Percentiles rank a stretch among this genome's conserved stretches.
Evolutionary conservation across 1,140 invertebrate genomes (phyloP).

Genomic region (Euura saliciscinereae): DNA sequence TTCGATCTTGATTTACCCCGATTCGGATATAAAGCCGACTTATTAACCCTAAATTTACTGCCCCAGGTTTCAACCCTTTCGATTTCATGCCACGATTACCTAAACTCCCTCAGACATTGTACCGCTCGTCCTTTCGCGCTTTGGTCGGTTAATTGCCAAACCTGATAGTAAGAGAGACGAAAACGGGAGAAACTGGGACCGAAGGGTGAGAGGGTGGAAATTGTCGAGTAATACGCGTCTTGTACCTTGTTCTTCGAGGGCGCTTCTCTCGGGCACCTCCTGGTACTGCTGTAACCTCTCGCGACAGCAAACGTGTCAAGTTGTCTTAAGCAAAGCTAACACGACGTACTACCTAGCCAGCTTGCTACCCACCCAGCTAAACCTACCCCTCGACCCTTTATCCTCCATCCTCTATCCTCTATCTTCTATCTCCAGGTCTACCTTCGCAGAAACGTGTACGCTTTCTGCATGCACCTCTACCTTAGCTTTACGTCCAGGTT

Average conservation of each 20-base stretch:
- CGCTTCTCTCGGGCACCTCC: slow-evolving; percentile 17
- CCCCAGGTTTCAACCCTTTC: neutral
- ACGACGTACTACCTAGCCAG: slow-evolving; percentile 14
- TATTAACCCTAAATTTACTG: neutral
- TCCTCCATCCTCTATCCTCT: neutral
- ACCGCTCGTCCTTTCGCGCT: no score
- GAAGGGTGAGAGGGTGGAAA: slow-evolving; percentile 15
- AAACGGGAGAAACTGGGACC: slow-evolving; percentile 16
- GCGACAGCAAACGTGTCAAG: slow-evolving; percentile 41
- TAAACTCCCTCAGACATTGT: no score
- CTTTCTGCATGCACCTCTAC: no score
- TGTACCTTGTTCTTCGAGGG: slow-evolving; percentile 5
- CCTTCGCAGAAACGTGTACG: no score
- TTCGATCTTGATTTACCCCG: neutral
- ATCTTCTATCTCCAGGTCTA: neutral
- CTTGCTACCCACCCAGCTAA: neutral
- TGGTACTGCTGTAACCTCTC: slow-evolving; percentile 11
- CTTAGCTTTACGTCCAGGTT: no score
- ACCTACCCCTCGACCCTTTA: neutral
- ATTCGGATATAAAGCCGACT: no score
- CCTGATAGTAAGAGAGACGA: slow-evolving; percentile 5
- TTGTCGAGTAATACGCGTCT: slow-evolving; percentile 6
- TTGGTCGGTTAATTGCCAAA: no score
- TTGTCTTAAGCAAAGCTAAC: slow-evolving; percentile 45
- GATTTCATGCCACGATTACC: no score